Base-by-base conservation (phyloP, 2,113 vertebrate species). In the Calypte anna region DNA sequence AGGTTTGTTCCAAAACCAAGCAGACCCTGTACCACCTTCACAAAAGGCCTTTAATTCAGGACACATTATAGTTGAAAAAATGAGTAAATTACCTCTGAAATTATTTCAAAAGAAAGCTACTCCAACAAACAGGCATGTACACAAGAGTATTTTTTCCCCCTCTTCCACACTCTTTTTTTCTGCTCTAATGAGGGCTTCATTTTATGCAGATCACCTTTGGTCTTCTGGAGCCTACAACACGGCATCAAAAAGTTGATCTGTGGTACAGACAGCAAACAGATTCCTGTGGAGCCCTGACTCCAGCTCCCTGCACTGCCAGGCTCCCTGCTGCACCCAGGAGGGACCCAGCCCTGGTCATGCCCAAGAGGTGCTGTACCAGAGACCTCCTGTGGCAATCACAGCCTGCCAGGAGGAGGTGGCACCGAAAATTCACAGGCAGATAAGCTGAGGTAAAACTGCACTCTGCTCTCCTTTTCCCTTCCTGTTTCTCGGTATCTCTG, bases 321-420 rank as follows among this genome's bases (percentile, higher is more conserved):
- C 40, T 31, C 31, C 3, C 0, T 0, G 6, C 22, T 33, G 33
- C 7, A 2, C 30, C 28, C 3, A 3, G 28, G 50, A 21, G 30
- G 14, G 33, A 76, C 8, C 2, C 15, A 27, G 11, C 16, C 23
- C 54, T 69, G 9, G 27, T 24, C 20, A 3, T 5, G 11, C 20
- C 21, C 4, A 12, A 5, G n/a, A 17, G 15, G 23, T 57, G 36
- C 67, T 43, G 44, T 8, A 6, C 33, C 6, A 14, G 40, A 28
- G 15, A 21, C 48, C 8, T 8, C 3, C 55, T 33, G 50, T 12
- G 50, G 31, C 31, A 64, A 10, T 7, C 4, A 2, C 20, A 58
- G 5, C 24, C 20, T 51, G 9, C 10, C 40, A 2, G 1, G 1
- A 46, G 54, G 22, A 58, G 46, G 38, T 7, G 46, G 43, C 25